Conservation (phyloP, 1,140 invertebrate species). For the Callitettix versicolor region DNA sequence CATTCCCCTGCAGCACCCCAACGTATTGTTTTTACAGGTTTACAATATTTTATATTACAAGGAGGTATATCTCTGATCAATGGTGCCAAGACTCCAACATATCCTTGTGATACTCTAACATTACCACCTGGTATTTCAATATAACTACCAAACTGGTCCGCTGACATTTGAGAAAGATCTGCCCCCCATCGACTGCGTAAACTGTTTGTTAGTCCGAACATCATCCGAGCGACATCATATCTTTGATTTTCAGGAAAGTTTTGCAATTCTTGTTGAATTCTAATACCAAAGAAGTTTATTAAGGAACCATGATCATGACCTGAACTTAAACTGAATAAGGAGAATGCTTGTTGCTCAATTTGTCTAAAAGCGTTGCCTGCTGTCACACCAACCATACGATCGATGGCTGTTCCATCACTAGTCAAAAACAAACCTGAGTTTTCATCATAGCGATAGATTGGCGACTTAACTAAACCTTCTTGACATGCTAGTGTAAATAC, state of each 20-base stretch:
- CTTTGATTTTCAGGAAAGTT: conserved; percentile 7
- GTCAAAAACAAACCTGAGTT: conserved; percentile 46
- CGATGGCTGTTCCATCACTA: conserved; percentile 49
- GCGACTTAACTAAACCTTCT: conserved; percentile 42
- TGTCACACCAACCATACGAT: conserved; percentile 44
- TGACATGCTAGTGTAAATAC: conserved; percentile 52
- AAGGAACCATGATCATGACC: not conserved
- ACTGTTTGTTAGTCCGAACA: conserved; percentile 12
- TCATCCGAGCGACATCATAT: not conserved
- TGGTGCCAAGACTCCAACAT: conserved; percentile 50
- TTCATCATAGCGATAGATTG: conserved; percentile 35
- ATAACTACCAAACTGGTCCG: conserved; percentile 37
- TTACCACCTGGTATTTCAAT: conserved; percentile 53
- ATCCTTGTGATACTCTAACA: conserved; percentile 50
- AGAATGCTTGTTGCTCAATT: conserved; percentile 49
- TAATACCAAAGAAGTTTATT: not conserved
- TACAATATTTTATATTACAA: conserved; percentile 37
- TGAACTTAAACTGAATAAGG: not conserved
- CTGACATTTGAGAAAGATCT: conserved; percentile 12
- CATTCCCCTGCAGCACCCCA: conserved; percentile 42
- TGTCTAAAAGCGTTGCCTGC: conserved; percentile 50
- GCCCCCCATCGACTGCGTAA: conserved; percentile 14
- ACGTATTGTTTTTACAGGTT: conserved; percentile 46
- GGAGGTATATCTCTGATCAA: conserved; percentile 48
- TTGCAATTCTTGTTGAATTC: conserved; percentile 10